Conservation (phyloP, 2,113 vertebrate species). For the Bambusicola thoracicus region DNA sequence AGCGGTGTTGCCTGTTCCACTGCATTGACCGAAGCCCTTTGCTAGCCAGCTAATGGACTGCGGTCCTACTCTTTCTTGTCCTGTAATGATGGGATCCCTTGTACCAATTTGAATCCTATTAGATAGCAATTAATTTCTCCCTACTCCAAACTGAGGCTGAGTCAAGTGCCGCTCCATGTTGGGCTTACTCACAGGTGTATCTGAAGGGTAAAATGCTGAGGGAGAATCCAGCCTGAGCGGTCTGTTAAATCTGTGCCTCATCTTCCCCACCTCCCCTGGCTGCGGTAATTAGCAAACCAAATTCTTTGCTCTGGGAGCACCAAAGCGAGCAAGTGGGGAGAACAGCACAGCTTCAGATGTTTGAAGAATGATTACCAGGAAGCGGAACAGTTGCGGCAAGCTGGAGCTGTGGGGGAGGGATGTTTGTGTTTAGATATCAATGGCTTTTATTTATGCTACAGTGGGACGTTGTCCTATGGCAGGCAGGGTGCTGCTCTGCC, state of each 20-base stretch:
- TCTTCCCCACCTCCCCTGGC: slow-evolving; percentile 42
- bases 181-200: not conserved
- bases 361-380: not conserved
- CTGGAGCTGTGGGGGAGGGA: not conserved
- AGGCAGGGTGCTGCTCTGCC: not conserved
- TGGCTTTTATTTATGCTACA: not conserved
- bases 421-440: not conserved
- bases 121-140: slow-evolving; percentile 71
- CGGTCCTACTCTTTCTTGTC: slow-evolving; percentile 56
- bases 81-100: slow-evolving; percentile 62
- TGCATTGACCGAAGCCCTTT: slow-evolving; percentile 57
- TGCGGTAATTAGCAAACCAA: slow-evolving; percentile 52
- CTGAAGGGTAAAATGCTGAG: slow-evolving; percentile 32
- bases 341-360: not conserved
- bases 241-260: slow-evolving; percentile 32
- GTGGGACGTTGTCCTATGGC: not conserved
- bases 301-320: slow-evolving; percentile 36
- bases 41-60: slow-evolving; percentile 49
- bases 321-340: not conserved
- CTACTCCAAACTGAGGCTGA: slow-evolving; percentile 45
- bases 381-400: not conserved
- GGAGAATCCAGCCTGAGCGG: not conserved
- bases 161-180: slow-evolving; percentile 38
- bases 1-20: slow-evolving; percentile 51
- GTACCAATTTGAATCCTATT: slow-evolving; percentile 74